These are phyloP conservation scores for Ligdia adustata DNA, from an alignment of 2,888 invertebrate species.

Conservation along the genomic window DNA sequence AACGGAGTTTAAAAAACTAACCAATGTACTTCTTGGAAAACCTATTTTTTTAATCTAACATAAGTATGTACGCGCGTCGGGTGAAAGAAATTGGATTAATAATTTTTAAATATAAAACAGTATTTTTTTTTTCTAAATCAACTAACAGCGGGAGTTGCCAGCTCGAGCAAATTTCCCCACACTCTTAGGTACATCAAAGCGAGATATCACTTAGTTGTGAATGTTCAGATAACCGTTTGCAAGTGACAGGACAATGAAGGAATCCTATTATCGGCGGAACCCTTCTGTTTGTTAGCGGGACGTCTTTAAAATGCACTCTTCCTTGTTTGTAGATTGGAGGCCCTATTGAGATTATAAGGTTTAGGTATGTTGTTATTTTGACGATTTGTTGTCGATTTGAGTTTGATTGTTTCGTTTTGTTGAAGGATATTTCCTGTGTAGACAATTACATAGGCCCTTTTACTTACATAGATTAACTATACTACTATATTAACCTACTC, in stretches of 20 bases:
- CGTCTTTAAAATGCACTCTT: slow-evolving; percentile 27
- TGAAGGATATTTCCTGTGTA: too few species aligned
- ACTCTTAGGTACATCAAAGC: slow-evolving; percentile 31
- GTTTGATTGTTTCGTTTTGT: too few species aligned
- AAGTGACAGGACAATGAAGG: slow-evolving; percentile 35
- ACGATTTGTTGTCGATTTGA: not conserved
- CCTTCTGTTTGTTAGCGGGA: slow-evolving; percentile 29
- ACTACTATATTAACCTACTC: too few species aligned
- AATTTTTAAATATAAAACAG: too few species aligned
- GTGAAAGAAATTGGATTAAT: too few species aligned
- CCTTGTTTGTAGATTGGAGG: slow-evolving; percentile 8
- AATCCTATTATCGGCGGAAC: slow-evolving; percentile 34
- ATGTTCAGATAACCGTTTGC: slow-evolving; percentile 18
- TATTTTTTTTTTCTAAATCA: too few species aligned
- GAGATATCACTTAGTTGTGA: slow-evolving; percentile 28
- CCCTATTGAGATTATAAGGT: slow-evolving; percentile 1
- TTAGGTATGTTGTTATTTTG: not conserved
- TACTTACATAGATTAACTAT: too few species aligned
- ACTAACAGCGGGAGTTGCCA: slow-evolving; percentile 12
- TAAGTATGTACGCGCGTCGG: too few species aligned
- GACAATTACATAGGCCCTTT: too few species aligned
- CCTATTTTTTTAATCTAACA: too few species aligned
- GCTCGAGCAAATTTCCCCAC: slow-evolving; percentile 20
- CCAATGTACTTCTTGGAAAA: too few species aligned
- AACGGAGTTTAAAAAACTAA: too few species aligned